phyloP scores from a whole-genome alignment of 2,888 invertebrate species.

The Eristalis arbustorum region DNA sequence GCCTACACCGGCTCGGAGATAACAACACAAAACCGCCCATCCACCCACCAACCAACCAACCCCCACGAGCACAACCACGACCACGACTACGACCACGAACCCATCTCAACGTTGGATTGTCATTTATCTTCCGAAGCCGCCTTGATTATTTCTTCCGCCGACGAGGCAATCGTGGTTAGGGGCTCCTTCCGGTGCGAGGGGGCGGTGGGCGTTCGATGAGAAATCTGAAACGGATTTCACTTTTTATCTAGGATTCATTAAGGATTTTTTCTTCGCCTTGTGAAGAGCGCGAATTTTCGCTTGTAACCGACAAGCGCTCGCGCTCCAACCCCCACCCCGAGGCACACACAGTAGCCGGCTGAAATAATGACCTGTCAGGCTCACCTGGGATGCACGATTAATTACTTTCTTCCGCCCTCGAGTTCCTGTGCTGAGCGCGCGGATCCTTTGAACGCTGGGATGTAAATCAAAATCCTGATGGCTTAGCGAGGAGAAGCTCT shows the following conservation, averaged over 20 bases:
- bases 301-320: neutral
- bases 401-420: slow-evolving; percentile 61
- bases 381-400: slow-evolving; percentile 68
- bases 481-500: slow-evolving; percentile 15
- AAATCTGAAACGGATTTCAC: slow-evolving; percentile 57
- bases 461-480: slow-evolving; percentile 62
- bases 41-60: neutral
- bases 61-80: neutral
- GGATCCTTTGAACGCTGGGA: slow-evolving; percentile 37
- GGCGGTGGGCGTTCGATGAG: slow-evolving; percentile 19
- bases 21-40: neutral
- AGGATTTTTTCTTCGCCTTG: slow-evolving; percentile 43
- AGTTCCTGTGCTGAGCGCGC: neutral
- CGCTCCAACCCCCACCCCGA: neutral
- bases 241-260: slow-evolving; percentile 60
- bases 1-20: slow-evolving; percentile 11
- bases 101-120: slow-evolving; percentile 58
- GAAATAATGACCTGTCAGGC: slow-evolving; percentile 69
- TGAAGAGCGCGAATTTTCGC: slow-evolving; percentile 57
- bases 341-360: slow-evolving; percentile 37
- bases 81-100: neutral
- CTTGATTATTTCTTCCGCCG: slow-evolving; percentile 59
- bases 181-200: slow-evolving; percentile 10
- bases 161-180: slow-evolving; percentile 7
- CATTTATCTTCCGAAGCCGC: slow-evolving; percentile 65